phyloP scores from a whole-genome alignment of 1,140 invertebrate genomes.

The Trinorchestia longiramus region DNA sequence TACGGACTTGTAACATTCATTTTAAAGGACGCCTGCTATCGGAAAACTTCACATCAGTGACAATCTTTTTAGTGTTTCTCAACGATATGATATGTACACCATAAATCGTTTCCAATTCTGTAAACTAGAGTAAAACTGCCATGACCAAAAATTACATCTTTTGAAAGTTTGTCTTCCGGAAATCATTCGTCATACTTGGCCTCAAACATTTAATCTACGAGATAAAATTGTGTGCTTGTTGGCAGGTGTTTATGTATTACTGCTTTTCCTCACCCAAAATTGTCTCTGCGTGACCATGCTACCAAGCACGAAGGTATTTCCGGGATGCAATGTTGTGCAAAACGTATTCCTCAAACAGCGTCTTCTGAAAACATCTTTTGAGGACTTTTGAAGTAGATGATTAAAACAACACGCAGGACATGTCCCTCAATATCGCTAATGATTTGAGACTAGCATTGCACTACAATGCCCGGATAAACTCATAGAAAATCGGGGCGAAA shows the following conservation, averaged over 20 bases:
- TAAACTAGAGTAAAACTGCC: not conserved
- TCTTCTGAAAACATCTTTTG: not conserved
- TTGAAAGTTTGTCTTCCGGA: not conserved
- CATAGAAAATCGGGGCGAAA: not conserved
- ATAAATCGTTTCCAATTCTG: not conserved
- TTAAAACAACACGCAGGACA: not conserved
- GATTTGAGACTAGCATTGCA: not conserved
- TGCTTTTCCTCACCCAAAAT: not conserved
- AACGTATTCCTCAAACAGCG: not conserved
- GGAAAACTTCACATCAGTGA: too few species aligned
- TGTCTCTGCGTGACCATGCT: not conserved
- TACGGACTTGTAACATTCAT: too few species aligned
- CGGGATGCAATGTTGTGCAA: not conserved
- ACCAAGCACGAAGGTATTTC: not conserved
- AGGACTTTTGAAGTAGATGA: not conserved
- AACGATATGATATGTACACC: too few species aligned
- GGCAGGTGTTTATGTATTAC: not conserved
- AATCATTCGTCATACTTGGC: not conserved
- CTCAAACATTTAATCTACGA: not conserved
- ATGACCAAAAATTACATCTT: not conserved
- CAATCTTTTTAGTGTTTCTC: too few species aligned
- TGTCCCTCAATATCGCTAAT: not conserved
- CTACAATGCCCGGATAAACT: not conserved
- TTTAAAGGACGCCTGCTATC: too few species aligned
- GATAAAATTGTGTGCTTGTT: not conserved